Base-by-base conservation (phyloP, 2,113 vertebrate species). In the Cyanoliseus patagonus region DNA sequence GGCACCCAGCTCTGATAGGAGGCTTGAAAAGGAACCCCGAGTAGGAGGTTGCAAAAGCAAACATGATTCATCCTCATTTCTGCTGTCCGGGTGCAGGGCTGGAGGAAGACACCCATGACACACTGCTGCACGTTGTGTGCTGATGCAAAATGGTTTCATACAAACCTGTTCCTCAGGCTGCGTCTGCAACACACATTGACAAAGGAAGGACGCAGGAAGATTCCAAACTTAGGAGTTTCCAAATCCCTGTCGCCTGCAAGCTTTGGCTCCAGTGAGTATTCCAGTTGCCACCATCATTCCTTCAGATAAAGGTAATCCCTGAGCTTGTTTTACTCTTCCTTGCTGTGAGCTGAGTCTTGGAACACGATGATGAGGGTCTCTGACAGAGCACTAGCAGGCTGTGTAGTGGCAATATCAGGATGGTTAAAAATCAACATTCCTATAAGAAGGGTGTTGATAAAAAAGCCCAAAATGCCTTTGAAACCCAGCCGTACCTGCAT, bases 91-190 rank as follows among this genome's bases (percentile, higher is more conserved):
- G 83, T 37, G 47, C 76, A 11, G 69, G 53, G 41, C 64, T 70
- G 75, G 46, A 75, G 74, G 59, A 66, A 39, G 82, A 27, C 73
- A 77, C 0, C 6, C 11, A 3, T 86, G 94, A 61, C 88, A 47
- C n/a, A 19, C 41, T 3, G 17, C 35, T 93, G 94, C 87, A 13
- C 91, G 89, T 80, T 76, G 94, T 80, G 33, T 84, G 82, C 67
- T 17, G 3, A 49, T 14, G 73, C 72, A 1, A 41, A 17, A 4
- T 6, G 82, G 93, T 67, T 92, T 66, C 92, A 53, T 12, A 35
- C 90, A 78, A 92, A 97, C 96, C 96, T 92, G 90, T 82, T 97
- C 89, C 89, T 95, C 88, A 20, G 76, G 63, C 81, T 10, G 79
- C 2, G 1, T 35, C 91, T 90, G 80, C 81, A 5, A 3, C 33